Conservation (phyloP, 2,888 invertebrate species). For the Nematopogon swammerdamellus region DNA sequence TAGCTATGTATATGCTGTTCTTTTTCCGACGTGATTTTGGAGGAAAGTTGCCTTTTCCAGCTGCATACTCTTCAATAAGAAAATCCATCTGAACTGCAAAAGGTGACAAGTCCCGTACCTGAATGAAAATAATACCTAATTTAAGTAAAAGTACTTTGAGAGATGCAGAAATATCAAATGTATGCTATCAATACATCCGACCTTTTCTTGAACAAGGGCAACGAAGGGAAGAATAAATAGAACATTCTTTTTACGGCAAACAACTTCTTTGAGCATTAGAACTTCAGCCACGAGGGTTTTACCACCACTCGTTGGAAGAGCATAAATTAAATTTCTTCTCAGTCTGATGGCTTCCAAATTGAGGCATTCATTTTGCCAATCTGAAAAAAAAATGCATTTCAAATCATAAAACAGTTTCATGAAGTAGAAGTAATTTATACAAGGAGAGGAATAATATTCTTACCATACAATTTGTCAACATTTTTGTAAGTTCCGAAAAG, state of each 20-base stretch:
- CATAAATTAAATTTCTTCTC: constrained; percentile 83
- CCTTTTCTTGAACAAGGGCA: constrained; percentile 97
- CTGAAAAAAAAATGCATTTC: constrained; percentile 40
- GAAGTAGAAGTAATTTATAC: no score
- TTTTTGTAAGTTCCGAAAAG: constrained; percentile 74
- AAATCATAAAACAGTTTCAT: neutral
- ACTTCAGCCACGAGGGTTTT: constrained; percentile 97
- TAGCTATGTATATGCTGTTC: constrained; percentile 83
- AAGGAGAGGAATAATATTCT: no score
- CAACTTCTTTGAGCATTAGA: constrained; percentile 81
- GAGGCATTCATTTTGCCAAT: constrained; percentile 94
- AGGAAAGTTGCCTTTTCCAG: constrained; percentile 86
- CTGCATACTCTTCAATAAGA: constrained; percentile 93
- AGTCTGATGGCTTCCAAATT: constrained; percentile 68
- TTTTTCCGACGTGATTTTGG: constrained; percentile 70
- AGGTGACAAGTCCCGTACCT: constrained; percentile 80
- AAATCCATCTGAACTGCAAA: constrained; percentile 88
- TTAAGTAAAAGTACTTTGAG: no score
- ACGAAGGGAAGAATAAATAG: constrained; percentile 92
- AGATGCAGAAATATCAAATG: no score
- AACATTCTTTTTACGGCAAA: constrained; percentile 77
- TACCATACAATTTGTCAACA: constrained; percentile 80
- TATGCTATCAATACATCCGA: no score
- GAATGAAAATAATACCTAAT: constrained; percentile 12
- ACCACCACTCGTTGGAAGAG: constrained; percentile 94